Conservation (phyloP, 2,113 vertebrate genomes). For the Pica pica region DNA sequence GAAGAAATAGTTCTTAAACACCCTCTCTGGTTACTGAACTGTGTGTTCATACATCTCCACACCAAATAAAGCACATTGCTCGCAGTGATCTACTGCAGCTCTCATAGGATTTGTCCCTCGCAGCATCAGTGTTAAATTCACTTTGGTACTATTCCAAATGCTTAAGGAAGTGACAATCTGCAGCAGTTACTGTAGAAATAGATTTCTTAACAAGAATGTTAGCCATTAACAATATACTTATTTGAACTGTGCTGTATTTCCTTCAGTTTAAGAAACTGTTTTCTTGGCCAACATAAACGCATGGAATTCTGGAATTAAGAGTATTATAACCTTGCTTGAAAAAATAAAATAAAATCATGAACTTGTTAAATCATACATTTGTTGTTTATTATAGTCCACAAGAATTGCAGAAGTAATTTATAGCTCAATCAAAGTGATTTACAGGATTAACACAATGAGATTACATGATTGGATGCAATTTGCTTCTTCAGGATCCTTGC, state of each 20-base stretch:
- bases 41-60: not conserved
- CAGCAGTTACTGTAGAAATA: slow-evolving; percentile 58
- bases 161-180: not conserved
- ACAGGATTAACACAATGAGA: not conserved
- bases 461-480: not conserved
- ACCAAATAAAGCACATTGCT: slow-evolving; percentile 23
- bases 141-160: slow-evolving; percentile 33
- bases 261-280: not conserved
- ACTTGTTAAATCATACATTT: not conserved
- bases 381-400: not conserved
- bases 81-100: not conserved
- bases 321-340: not conserved
- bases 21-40: not conserved
- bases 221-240: not conserved
- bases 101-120: not conserved
- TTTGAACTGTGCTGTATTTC: not conserved
- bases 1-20: not conserved
- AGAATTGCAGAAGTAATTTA: not conserved
- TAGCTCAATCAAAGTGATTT: not conserved
- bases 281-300: not conserved
- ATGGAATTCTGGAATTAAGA: not conserved
- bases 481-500: not conserved
- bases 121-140: slow-evolving; percentile 25
- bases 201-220: not conserved
- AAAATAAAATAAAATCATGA: not conserved